These are phyloP conservation scores for Enteromius thamalakanensis DNA, from an alignment of 2,797 vertebrate genomes.

Conservation along the genomic window DNA sequence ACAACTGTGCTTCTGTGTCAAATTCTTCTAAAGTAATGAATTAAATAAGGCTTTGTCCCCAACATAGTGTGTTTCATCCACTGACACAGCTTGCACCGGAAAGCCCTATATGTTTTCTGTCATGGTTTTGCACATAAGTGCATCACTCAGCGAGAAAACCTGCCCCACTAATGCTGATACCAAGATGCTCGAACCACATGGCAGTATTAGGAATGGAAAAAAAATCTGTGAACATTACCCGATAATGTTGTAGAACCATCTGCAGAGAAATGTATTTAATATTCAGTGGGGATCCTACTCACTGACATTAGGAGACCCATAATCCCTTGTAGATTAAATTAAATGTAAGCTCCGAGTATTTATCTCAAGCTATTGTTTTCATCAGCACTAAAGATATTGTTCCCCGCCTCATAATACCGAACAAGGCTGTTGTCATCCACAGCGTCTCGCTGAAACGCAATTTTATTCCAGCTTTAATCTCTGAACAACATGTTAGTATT, in stretches of 20 bases:
- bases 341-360: slow-evolving; percentile 77
- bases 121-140: slow-evolving; percentile 43
- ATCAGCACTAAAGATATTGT: slow-evolving; percentile 75
- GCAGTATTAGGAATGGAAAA: slow-evolving; percentile 48
- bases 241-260: slow-evolving; percentile 70
- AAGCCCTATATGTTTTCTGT: slow-evolving; percentile 54
- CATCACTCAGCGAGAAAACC: slow-evolving; percentile 45
- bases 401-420: slow-evolving; percentile 66
- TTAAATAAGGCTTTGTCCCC: slow-evolving; percentile 39
- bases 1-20: slow-evolving; percentile 8
- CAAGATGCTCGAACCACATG: slow-evolving; percentile 57
- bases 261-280: slow-evolving; percentile 79
- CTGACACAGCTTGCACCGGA: slow-evolving; percentile 42
- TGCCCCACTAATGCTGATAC: slow-evolving; percentile 46
- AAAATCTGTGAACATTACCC: slow-evolving; percentile 78
- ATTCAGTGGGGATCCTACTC: slow-evolving; percentile 71
- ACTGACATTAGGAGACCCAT: slow-evolving; percentile 74
- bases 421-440: slow-evolving; percentile 65
- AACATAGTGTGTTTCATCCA: slow-evolving; percentile 31
- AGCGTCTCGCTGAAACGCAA: slow-evolving; percentile 66
- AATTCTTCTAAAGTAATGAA: slow-evolving; percentile 26
- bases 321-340: slow-evolving; percentile 82
- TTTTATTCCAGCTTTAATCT: slow-evolving; percentile 74
- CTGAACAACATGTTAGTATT: slow-evolving; percentile 79
- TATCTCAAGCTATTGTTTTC: slow-evolving; percentile 80